Percentiles rank a stretch among this genome's conserved stretches.
phyloP scores from a whole-genome alignment of 2,113 vertebrate genomes.

The Ptychochromis oligacanthus region DNA sequence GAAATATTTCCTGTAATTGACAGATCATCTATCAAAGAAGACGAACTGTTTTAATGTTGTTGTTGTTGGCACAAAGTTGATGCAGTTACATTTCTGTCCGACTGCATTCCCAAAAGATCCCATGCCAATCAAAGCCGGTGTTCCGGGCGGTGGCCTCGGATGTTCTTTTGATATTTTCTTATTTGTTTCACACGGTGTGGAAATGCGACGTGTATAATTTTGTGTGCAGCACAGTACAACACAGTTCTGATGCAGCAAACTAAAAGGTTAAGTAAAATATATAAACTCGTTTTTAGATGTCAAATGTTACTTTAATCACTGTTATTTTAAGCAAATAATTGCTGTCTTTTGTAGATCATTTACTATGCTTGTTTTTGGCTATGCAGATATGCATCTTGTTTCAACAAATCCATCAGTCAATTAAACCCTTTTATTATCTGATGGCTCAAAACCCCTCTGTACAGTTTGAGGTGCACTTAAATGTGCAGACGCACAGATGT shows the following conservation, averaged over 20 bases:
- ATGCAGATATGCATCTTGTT: not conserved
- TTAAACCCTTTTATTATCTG: not conserved
- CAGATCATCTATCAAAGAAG: conserved; percentile 50
- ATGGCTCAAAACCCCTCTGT: too few relatives aligned
- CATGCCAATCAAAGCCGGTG: not conserved
- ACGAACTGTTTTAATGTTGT: conserved; percentile 16
- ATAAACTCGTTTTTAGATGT: not conserved
- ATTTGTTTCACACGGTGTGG: not conserved
- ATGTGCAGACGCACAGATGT: too few relatives aligned
- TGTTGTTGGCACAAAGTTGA: conserved; percentile 12
- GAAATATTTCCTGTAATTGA: conserved; percentile 59
- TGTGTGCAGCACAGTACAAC: not conserved
- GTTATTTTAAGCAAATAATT: not conserved
- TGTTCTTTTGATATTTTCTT: not conserved
- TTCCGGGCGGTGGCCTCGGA: not conserved
- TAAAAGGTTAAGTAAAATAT: not conserved
- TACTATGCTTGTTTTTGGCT: not conserved
- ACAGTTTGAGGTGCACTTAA: too few relatives aligned
- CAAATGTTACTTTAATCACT: not conserved
- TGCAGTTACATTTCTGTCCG: not conserved
- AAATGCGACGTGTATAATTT: not conserved
- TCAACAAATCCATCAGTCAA: not conserved
- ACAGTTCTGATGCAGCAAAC: not conserved
- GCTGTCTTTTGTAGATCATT: not conserved
- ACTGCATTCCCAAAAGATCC: not conserved